Percentiles rank a stretch among this genome's conserved stretches.
phyloP scores from a whole-genome alignment of 2,113 vertebrate species.

The Aptenodytes forsteri region DNA sequence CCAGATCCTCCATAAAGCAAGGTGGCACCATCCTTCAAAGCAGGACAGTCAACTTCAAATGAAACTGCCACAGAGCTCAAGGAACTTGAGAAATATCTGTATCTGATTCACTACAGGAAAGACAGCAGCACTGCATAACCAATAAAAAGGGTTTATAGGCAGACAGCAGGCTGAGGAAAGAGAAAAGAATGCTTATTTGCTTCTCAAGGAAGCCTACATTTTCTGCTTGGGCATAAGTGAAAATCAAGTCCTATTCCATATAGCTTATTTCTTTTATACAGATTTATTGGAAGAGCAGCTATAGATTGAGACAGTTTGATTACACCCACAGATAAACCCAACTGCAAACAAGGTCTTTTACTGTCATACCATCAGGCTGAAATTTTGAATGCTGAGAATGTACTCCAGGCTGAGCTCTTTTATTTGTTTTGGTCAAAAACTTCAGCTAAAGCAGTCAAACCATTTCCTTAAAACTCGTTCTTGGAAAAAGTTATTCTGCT shows the following conservation, averaged over 20 bases:
- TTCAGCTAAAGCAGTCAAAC: slow-evolving; percentile 1
- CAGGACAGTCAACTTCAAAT: not conserved
- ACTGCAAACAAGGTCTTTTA: slow-evolving; percentile 4
- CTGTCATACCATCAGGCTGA: not conserved
- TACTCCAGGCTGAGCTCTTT: not conserved
- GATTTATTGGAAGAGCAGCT: not conserved
- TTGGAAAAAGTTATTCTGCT: not conserved
- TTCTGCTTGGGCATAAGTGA: not conserved
- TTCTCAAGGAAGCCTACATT: not conserved
- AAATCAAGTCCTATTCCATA: not conserved
- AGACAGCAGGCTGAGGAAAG: not conserved
- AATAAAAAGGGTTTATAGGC: not conserved
- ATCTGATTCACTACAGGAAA: not conserved
- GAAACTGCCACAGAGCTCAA: not conserved
- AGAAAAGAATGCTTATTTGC: not conserved
- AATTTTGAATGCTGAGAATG: not conserved
- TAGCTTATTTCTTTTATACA: not conserved
- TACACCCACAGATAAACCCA: not conserved
- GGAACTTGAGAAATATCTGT: not conserved
- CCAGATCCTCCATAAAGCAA: not conserved
- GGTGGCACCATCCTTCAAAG: not conserved
- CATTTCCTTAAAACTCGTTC: slow-evolving; percentile 6
- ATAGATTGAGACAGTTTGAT: slow-evolving; percentile 1
- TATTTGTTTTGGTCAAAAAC: slow-evolving; percentile 39
- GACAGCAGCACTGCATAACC: not conserved